Conservation (phyloP, 2,797 vertebrate genomes). For the Lacerta agilis region DNA sequence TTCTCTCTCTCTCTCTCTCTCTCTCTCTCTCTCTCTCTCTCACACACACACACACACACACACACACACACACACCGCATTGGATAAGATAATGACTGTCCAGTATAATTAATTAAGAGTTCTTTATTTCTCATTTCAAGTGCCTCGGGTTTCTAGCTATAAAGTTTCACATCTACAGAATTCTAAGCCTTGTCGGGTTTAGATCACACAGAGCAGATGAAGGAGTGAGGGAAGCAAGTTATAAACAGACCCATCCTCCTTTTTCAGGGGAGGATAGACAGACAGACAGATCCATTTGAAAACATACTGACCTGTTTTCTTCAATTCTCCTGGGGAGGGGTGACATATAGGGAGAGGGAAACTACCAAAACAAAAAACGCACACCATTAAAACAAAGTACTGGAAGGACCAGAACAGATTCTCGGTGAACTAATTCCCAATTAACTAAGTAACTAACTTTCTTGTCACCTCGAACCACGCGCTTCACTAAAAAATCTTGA, state of each 20-base stretch:
- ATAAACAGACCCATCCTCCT: background rate
- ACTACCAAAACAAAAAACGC: background rate
- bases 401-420: constrained; percentile 54
- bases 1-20: too few species aligned
- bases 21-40: too few species aligned
- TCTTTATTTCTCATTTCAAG: constrained; percentile 49
- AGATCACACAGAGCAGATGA: background rate
- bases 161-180: constrained; percentile 60
- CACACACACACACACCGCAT: background rate
- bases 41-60: too few species aligned
- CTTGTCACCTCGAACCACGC: constrained; percentile 56
- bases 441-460: constrained; percentile 70
- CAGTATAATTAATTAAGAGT: constrained; percentile 16
- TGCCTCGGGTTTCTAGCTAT: constrained; percentile 39
- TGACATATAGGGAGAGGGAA: too few species aligned
- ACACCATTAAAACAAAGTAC: constrained; percentile 52
- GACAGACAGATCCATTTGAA: constrained; percentile 57
- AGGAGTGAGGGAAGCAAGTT: background rate
- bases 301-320: constrained; percentile 61
- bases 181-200: constrained; percentile 41
- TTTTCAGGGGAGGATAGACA: constrained; percentile 11
- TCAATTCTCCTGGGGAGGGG: constrained; percentile 50
- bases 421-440: constrained; percentile 58
- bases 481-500: constrained; percentile 64
- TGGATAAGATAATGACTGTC: constrained; percentile 20